A percentile compares a stretch with the other conserved stretches of the same genome.
phyloP scores from a whole-genome alignment of 2,888 invertebrate species.

The Chymomyza procnemis region DNA sequence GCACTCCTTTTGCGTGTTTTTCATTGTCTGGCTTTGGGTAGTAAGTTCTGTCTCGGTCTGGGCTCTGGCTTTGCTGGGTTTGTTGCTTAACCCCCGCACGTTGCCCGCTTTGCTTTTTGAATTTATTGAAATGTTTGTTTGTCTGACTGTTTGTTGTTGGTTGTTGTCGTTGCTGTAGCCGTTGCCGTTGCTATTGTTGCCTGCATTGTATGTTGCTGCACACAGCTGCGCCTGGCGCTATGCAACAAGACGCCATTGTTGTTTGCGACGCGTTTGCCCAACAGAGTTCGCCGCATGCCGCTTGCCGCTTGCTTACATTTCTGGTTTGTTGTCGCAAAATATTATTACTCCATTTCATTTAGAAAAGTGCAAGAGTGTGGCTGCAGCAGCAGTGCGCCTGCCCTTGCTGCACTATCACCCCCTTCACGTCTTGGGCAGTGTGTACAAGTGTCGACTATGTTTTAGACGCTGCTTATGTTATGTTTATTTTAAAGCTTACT shows the following conservation, averaged over 20 bases:
- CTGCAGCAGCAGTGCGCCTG: too few relatives aligned
- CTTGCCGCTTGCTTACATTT: slow-evolving; percentile 8
- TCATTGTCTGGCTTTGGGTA: slow-evolving; percentile 54
- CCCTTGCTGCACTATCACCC: background rate
- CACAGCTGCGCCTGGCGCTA: slow-evolving; percentile 19
- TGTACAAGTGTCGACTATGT: slow-evolving; percentile 39
- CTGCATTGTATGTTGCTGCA: slow-evolving; percentile 9
- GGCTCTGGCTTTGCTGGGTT: background rate
- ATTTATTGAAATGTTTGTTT: slow-evolving; percentile 73
- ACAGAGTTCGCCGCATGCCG: background rate
- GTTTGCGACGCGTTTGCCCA: background rate
- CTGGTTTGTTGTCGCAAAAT: slow-evolving; percentile 68
- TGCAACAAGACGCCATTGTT: slow-evolving; percentile 15
- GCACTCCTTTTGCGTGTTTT: slow-evolving; percentile 70
- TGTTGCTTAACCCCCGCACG: background rate
- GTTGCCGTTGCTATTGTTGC: slow-evolving; percentile 13
- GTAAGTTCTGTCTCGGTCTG: background rate
- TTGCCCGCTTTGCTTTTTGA: slow-evolving; percentile 37
- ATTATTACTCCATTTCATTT: slow-evolving; percentile 76
- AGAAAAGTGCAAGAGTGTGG: slow-evolving; percentile 62
- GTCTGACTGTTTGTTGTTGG: slow-evolving; percentile 47
- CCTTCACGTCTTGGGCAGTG: slow-evolving; percentile 9
- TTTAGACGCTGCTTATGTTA: slow-evolving; percentile 38
- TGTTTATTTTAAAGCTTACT: slow-evolving; percentile 51
- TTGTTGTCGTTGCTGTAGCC: slow-evolving; percentile 25